Evolutionary conservation across 2,797 vertebrate genomes (phyloP).

Genomic region (Pseudocheirus occidentalis): DNA sequence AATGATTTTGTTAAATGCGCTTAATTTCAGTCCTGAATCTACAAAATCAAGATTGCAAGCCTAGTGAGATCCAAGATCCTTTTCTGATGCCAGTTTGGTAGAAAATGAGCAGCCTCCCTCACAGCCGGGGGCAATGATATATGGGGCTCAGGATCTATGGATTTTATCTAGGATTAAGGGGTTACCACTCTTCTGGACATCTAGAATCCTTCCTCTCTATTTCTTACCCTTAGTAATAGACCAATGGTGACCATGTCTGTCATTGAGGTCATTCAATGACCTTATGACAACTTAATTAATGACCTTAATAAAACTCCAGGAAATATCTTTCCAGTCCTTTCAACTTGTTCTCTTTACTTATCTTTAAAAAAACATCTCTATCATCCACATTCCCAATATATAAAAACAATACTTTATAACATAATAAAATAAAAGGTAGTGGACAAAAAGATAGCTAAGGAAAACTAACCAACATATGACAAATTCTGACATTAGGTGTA

Average conservation of each 20-base stretch:
- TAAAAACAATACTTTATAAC: not conserved
- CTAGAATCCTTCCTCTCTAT: not conserved
- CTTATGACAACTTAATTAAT: too few relatives aligned
- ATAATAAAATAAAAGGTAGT: not conserved
- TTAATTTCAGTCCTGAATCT: slow-evolving; percentile 62
- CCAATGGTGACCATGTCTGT: not conserved
- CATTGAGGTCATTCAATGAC: not conserved
- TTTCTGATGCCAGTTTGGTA: slow-evolving; percentile 54
- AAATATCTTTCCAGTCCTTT: not conserved
- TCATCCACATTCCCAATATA: not conserved
- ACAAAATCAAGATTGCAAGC: slow-evolving; percentile 54
- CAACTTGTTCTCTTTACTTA: slow-evolving; percentile 7
- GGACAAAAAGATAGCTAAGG: not conserved
- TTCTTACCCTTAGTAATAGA: not conserved
- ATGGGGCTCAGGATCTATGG: slow-evolving; percentile 28
- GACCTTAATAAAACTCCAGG: not conserved
- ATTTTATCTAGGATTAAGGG: not conserved
- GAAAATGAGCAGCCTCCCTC: slow-evolving; percentile 53
- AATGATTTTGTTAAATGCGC: slow-evolving; percentile 52
- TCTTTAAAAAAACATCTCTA: not conserved
- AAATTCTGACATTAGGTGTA: not conserved
- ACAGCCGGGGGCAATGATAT: not conserved
- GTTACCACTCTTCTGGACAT: not conserved
- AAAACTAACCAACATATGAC: not conserved
- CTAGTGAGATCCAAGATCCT: slow-evolving; percentile 51